A percentile compares a stretch with the other conserved stretches of the same genome.
Conservation (phyloP, 2,797 vertebrate species). For the Gadopsis marmoratus region DNA sequence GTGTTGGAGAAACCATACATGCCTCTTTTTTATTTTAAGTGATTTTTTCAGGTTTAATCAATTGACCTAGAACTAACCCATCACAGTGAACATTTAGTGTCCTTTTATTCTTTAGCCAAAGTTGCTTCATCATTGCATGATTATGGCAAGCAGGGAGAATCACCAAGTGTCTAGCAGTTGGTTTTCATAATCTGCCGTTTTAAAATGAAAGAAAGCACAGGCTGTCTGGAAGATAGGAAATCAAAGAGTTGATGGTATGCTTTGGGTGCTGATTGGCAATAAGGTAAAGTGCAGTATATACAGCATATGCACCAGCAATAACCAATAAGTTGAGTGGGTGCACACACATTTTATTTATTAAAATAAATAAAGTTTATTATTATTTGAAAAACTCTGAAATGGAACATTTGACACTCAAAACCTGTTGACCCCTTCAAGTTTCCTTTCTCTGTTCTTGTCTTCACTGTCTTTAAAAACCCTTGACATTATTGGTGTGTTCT, state of each 20-base stretch:
- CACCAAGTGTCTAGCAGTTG: neutral
- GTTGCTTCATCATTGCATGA: neutral
- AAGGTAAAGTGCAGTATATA: neutral
- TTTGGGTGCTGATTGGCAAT: conserved; percentile 4
- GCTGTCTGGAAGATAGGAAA: conserved; percentile 21
- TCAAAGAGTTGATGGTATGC: conserved; percentile 15
- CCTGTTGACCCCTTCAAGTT: neutral
- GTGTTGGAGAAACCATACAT: neutral
- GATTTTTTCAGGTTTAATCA: neutral
- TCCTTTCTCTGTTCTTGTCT: neutral
- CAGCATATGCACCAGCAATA: too few relatives aligned
- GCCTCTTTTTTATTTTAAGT: neutral
- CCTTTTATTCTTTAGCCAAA: conserved; percentile 3
- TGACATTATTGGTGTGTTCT: neutral
- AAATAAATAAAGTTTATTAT: too few relatives aligned
- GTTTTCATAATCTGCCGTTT: conserved; percentile 42
- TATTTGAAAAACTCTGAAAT: neutral
- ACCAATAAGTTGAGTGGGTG: too few relatives aligned
- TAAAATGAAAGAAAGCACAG: conserved; percentile 37
- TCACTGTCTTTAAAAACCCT: neutral
- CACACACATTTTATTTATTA: too few relatives aligned
- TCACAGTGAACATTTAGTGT: neutral
- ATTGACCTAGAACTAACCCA: too few relatives aligned
- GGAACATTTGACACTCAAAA: neutral
- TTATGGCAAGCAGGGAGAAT: neutral